Conservation (phyloP, 2,888 invertebrate genomes). For the Timema cristinae region DNA sequence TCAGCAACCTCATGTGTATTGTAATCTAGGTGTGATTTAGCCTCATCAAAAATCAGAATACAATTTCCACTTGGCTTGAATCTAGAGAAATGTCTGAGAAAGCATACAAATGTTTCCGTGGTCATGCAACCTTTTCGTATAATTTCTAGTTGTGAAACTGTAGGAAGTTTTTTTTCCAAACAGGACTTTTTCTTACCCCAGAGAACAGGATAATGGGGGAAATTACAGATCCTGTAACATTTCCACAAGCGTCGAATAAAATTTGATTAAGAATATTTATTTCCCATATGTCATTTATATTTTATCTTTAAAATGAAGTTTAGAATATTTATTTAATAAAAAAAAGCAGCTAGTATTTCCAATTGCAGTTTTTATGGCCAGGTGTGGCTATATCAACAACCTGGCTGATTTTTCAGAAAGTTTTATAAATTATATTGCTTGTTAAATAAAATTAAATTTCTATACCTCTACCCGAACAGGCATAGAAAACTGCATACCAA, state of each 20-base stretch:
- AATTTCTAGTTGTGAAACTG: constrained; percentile 32
- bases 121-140: constrained; percentile 35
- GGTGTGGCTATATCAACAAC: constrained; percentile 6
- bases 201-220: constrained; percentile 12
- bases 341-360: neutral
- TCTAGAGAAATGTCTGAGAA: constrained; percentile 30
- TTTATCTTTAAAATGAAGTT: too few species aligned
- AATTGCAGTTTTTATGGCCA: constrained; percentile 10
- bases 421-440: neutral
- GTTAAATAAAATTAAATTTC: constrained; percentile 4
- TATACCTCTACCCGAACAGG: neutral
- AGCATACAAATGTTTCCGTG: constrained; percentile 30
- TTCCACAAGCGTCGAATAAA: constrained; percentile 11
- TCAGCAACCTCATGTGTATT: constrained; percentile 32
- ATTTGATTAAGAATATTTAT: too few species aligned
- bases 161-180: constrained; percentile 30
- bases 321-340: neutral
- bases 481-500: neutral
- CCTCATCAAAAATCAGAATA: constrained; percentile 34
- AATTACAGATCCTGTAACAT: constrained; percentile 15
- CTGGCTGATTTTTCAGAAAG: neutral
- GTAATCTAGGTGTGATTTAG: constrained; percentile 32
- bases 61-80: constrained; percentile 30
- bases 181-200: constrained; percentile 13
- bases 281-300: too few species aligned